These are phyloP conservation scores for Trichogramma evanescens DNA, from an alignment of 2,888 invertebrate genomes.

Conservation along the genomic window DNA sequence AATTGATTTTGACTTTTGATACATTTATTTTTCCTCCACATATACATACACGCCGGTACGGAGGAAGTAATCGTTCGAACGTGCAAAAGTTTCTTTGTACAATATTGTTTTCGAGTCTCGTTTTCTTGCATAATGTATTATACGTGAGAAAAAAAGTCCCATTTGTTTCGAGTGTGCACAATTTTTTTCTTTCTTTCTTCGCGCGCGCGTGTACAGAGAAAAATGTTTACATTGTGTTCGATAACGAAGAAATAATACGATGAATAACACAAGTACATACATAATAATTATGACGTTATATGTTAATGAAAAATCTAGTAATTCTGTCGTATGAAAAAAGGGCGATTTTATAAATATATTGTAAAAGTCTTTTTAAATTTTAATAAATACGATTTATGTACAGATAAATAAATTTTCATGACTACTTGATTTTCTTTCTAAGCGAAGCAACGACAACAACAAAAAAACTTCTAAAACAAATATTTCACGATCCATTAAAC, in stretches of 20 bases:
- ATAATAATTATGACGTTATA: conserved; percentile 8
- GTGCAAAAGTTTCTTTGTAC: too few relatives aligned
- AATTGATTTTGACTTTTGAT: too few relatives aligned
- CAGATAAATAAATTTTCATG: conserved; percentile 18
- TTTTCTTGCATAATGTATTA: too few relatives aligned
- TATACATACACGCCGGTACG: too few relatives aligned
- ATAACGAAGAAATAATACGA: conserved; percentile 6
- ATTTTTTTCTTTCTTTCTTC: conserved; percentile 8
- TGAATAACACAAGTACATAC: conserved; percentile 23
- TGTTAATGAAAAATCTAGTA: background rate
- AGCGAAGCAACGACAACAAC: too few relatives aligned
- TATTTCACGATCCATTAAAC: too few relatives aligned
- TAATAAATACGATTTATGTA: conserved; percentile 30
- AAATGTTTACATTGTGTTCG: background rate
- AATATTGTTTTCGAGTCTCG: too few relatives aligned
- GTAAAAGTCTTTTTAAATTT: conserved; percentile 29
- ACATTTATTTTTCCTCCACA: too few relatives aligned
- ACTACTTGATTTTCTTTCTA: background rate
- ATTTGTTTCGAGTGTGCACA: conserved; percentile 6
- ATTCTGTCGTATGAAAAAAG: conserved; percentile 12
- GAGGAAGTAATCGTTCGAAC: too few relatives aligned
- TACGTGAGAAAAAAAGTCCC: conserved; percentile 11
- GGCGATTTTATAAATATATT: conserved; percentile 28
- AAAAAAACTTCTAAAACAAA: too few relatives aligned
- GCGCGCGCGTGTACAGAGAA: conserved; percentile 17